Conservation (phyloP, 2,113 vertebrate species). For the Aptenodytes forsteri region DNA sequence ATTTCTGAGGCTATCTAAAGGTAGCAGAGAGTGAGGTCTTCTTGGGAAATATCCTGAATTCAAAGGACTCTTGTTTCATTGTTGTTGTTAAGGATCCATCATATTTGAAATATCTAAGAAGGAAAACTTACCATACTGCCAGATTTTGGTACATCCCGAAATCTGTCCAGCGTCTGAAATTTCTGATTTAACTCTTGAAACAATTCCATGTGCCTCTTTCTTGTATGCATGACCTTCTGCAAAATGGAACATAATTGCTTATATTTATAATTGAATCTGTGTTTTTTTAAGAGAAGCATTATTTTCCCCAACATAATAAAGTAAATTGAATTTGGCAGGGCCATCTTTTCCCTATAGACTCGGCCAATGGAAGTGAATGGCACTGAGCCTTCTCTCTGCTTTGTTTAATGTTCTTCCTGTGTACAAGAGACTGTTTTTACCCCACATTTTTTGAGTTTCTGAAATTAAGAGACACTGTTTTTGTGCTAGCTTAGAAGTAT, state of each 20-base stretch:
- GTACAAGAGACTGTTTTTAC: background rate
- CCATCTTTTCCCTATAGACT: slow-evolving; percentile 26
- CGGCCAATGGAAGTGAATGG: slow-evolving; percentile 4
- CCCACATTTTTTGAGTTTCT: background rate
- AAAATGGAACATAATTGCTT: slow-evolving; percentile 74
- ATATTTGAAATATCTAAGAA: slow-evolving; percentile 16
- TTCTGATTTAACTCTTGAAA: slow-evolving; percentile 99
- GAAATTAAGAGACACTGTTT: background rate
- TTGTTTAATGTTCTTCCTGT: slow-evolving; percentile 4
- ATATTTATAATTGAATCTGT: slow-evolving; percentile 51
- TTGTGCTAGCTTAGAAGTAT: background rate
- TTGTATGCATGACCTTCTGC: slow-evolving; percentile 99
- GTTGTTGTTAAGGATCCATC: background rate
- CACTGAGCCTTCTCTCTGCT: background rate
- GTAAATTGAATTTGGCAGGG: slow-evolving; percentile 46
- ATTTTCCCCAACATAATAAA: slow-evolving; percentile 29
- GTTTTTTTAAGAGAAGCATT: slow-evolving; percentile 2
- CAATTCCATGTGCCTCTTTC: slow-evolving; percentile 99
- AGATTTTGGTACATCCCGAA: slow-evolving; percentile 99
- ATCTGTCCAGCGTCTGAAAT: slow-evolving; percentile 99
- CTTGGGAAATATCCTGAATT: background rate
- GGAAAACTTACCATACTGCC: slow-evolving; percentile 93
- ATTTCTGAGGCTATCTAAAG: background rate
- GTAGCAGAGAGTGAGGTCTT: background rate
- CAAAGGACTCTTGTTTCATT: background rate